These are phyloP conservation scores for Saturnia japonica DNA, from an alignment of 2,888 invertebrate species.

Conservation along the genomic window DNA sequence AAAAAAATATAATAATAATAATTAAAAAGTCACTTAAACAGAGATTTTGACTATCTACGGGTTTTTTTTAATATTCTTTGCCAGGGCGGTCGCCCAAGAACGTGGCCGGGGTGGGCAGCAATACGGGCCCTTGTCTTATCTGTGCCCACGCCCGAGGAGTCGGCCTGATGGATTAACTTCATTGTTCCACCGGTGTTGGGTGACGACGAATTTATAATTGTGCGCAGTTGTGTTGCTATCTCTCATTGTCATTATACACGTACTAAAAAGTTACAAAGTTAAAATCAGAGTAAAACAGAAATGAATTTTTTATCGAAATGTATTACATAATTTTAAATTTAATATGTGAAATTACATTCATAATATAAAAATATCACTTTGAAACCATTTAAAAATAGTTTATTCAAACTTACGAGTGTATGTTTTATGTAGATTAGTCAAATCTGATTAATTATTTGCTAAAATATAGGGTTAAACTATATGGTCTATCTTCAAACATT, in stretches of 20 bases:
- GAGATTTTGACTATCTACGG: slow-evolving; percentile 23
- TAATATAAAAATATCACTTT: too few relatives aligned
- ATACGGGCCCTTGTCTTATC: slow-evolving; percentile 79
- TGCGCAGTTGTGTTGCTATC: slow-evolving; percentile 38
- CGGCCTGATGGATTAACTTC: slow-evolving; percentile 81
- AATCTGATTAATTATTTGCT: too few relatives aligned
- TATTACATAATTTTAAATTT: too few relatives aligned
- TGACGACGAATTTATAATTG: slow-evolving; percentile 80
- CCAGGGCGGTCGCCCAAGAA: slow-evolving; percentile 67
- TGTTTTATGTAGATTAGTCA: too few relatives aligned
- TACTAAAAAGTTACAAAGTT: background rate
- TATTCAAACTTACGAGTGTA: too few relatives aligned
- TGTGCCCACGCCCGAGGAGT: slow-evolving; percentile 75
- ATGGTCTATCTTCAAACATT: too few relatives aligned
- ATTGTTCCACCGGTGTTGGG: slow-evolving; percentile 76
- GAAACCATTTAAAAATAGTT: too few relatives aligned
- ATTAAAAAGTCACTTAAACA: background rate
- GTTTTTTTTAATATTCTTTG: slow-evolving; percentile 41
- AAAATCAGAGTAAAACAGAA: background rate
- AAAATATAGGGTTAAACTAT: too few relatives aligned
- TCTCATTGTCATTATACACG: background rate
- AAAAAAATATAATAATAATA: background rate
- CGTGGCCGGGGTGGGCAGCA: slow-evolving; percentile 57
- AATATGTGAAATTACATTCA: too few relatives aligned
- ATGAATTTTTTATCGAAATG: background rate